Evolutionary conservation across 2,113 vertebrate species (phyloP).

Genomic region (Myrmecobius fasciatus): DNA sequence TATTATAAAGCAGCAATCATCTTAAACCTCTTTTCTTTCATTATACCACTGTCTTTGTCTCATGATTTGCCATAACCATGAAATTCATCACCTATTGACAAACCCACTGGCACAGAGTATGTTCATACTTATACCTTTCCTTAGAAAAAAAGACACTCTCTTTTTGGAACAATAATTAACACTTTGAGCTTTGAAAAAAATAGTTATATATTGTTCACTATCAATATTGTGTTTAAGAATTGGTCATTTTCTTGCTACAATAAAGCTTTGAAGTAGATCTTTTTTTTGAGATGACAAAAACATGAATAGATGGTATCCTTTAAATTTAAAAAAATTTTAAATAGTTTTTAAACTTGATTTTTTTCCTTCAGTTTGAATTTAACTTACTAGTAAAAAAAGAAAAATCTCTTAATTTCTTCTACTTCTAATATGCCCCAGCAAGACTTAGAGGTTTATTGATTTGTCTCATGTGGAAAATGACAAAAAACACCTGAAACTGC

Average conservation of each 20-base stretch:
- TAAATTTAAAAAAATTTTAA: not conserved
- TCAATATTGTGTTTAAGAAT: not conserved
- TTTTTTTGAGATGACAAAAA: not conserved
- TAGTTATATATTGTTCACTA: not conserved
- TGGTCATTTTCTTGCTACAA: not conserved
- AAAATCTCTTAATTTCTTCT: not conserved
- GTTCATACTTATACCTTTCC: not conserved
- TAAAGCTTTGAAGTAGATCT: not conserved
- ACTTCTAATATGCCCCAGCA: not conserved
- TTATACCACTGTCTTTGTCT: not conserved
- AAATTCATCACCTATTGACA: not conserved
- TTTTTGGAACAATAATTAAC: not conserved
- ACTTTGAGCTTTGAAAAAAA: not conserved
- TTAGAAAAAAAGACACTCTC: not conserved
- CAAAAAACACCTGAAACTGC: not conserved
- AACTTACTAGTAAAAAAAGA: not conserved
- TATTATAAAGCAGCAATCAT: too few species aligned
- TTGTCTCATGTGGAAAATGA: fast-evolving
- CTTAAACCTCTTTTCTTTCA: too few species aligned
- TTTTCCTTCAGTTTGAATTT: not conserved
- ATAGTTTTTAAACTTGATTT: not conserved
- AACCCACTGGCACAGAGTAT: not conserved
- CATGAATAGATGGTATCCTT: not conserved
- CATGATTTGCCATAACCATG: not conserved
- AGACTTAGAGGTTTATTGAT: not conserved